These are phyloP conservation scores for Patella caerulea DNA, from an alignment of 2,888 invertebrate genomes.

Conservation along the genomic window DNA sequence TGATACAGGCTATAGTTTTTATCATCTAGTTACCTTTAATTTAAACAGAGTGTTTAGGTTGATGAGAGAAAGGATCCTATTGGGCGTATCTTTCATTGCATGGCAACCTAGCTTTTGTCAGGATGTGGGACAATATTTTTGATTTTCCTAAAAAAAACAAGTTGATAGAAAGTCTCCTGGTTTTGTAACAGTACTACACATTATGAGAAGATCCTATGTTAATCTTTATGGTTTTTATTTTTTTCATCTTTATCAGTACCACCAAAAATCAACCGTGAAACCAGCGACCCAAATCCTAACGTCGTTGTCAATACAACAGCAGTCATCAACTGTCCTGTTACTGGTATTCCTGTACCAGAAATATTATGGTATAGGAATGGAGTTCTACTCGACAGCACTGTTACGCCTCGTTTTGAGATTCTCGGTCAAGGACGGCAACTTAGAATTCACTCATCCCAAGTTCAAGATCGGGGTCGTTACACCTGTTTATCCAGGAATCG, in stretches of 20 bases:
- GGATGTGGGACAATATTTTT: too few species aligned
- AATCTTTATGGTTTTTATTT: conserved; percentile 10
- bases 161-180: too few species aligned
- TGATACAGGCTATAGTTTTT: too few species aligned
- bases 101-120: too few species aligned
- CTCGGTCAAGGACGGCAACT: conserved; percentile 62
- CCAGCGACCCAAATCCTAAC: conserved; percentile 47
- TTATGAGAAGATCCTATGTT: not conserved
- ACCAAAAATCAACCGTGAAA: conserved; percentile 55
- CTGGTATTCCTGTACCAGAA: conserved; percentile 64
- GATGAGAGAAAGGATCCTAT: too few species aligned
- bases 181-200: too few species aligned
- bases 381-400: conserved; percentile 49
- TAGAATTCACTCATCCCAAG: conserved; percentile 54
- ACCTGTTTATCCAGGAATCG: conserved; percentile 73
- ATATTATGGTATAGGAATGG: conserved; percentile 66
- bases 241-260: conserved; percentile 57
- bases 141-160: too few species aligned
- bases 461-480: conserved; percentile 65
- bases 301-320: conserved; percentile 63
- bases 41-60: too few species aligned
- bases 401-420: conserved; percentile 51
- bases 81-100: too few species aligned
- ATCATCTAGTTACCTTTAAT: too few species aligned
- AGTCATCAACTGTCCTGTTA: conserved; percentile 66